Base-by-base conservation (phyloP, 2,797 vertebrate genomes). In the Tachyglossus aculeatus region DNA sequence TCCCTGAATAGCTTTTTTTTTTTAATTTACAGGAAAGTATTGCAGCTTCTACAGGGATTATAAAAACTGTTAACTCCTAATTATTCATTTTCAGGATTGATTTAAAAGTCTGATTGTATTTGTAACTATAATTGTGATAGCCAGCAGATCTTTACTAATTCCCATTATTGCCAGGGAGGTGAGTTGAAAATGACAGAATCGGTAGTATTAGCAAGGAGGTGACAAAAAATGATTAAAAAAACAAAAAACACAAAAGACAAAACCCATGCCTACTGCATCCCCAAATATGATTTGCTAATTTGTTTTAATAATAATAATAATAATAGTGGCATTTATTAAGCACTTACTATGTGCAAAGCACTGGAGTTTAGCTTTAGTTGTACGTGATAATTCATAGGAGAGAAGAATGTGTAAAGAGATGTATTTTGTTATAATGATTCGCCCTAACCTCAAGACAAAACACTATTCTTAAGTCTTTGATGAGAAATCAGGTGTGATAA, bases 271-370 rank as follows among this genome's bases (percentile, higher is more conserved):
- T 64, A 45, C 43, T 48, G 68, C 54, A 60, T 31, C 40, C 16
- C 29, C 22, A 38, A 67, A 21, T 45, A 10, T 0, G 5, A 67
- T 81, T 78, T 62, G 43, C 75, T 73, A 74, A 65, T 53, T 53
- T 81, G 68, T 73, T 80, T 81, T 76, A 77, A 84, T 68, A 80
- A 74, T n/a, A n/a, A n/a, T n/a, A n/a, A n/a, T n/a, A n/a, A n/a
- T n/a, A n/a, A n/a, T n/a, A n/a, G n/a, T n/a, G n/a, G n/a, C n/a
- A n/a, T n/a, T n/a, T n/a, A n/a, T n/a, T n/a, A n/a, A n/a, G n/a
- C n/a, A n/a, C n/a, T n/a, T n/a, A n/a, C n/a, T n/a, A n/a, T n/a
- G n/a, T n/a, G n/a, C n/a, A n/a, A n/a, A n/a, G n/a, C n/a, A n/a
- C 59, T 18, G 41, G 56, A 41, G 45, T 52, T 69, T 68, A 71